phyloP scores from a whole-genome alignment of 2,797 vertebrate species.

The Limnodromus scolopaceus region DNA sequence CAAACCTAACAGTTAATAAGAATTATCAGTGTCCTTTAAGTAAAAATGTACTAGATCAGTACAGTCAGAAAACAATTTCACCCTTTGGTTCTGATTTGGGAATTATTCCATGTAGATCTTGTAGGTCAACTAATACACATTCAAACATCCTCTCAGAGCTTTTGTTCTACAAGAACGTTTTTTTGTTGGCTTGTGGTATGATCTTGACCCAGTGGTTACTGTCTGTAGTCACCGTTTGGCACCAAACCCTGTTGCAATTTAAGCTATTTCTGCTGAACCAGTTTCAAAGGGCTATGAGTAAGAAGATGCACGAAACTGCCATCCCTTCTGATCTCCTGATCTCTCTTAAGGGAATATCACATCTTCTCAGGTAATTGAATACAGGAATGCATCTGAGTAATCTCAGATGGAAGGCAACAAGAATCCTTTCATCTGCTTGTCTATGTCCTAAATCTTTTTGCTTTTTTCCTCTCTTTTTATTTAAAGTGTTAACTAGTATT shows the following conservation, averaged over 20 bases:
- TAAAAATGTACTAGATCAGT: not conserved
- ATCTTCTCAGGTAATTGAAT: slow-evolving; percentile 85
- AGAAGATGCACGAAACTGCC: slow-evolving; percentile 70
- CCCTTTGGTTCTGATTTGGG: not conserved
- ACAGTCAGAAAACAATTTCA: not conserved
- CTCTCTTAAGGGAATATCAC: slow-evolving; percentile 81
- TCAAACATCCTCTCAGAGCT: not conserved
- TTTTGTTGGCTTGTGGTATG: slow-evolving; percentile 40
- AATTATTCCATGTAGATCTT: not conserved
- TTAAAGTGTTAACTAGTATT: slow-evolving; percentile 77
- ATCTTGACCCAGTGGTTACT: slow-evolving; percentile 43
- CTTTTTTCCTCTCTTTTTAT: slow-evolving; percentile 55
- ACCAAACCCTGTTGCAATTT: slow-evolving; percentile 64
- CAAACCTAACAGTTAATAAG: not conserved
- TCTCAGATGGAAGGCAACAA: slow-evolving; percentile 76
- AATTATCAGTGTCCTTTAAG: not conserved
- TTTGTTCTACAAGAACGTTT: slow-evolving; percentile 7
- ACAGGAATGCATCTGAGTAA: slow-evolving; percentile 81
- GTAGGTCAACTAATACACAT: not conserved
- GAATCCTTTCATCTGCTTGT: slow-evolving; percentile 76
- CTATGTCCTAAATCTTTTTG: slow-evolving; percentile 74
- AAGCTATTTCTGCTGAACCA: slow-evolving; percentile 69
- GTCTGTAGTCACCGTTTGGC: slow-evolving; percentile 54
- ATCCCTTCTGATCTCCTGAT: slow-evolving; percentile 74
- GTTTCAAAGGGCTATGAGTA: slow-evolving; percentile 73